Percentiles rank a stretch among this genome's conserved stretches.
These are phyloP conservation scores for Cryptomyrus ogoouensis DNA, from an alignment of 2,113 vertebrate species.

Conservation along the genomic window DNA sequence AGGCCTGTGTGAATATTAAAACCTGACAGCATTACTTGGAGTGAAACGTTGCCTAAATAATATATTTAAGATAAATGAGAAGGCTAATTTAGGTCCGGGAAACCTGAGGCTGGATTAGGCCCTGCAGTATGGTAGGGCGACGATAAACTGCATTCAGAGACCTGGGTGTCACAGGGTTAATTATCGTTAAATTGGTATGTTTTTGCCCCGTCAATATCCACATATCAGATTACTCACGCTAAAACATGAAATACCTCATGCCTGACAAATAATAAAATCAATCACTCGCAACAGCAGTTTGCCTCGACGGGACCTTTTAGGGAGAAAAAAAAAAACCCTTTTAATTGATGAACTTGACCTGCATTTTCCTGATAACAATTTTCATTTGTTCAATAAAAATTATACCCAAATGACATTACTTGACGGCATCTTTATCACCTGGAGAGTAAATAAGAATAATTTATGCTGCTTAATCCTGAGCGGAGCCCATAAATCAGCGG, in stretches of 20 bases:
- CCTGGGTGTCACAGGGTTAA: constrained; percentile 35
- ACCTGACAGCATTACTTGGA: not conserved
- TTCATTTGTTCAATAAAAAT: constrained; percentile 73
- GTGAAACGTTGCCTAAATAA: not conserved
- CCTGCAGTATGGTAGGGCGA: not conserved
- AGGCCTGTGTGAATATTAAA: not conserved
- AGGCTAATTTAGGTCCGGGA: not conserved
- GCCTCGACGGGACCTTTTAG: constrained; percentile 48
- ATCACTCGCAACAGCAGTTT: constrained; percentile 59
- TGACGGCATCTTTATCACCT: constrained; percentile 71
- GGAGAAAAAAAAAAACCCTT: constrained; percentile 47
- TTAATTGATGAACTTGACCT: constrained; percentile 74
- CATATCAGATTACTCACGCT: constrained; percentile 57
- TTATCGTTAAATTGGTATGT: constrained; percentile 27
- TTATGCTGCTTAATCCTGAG: constrained; percentile 69
- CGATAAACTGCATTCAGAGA: constrained; percentile 36
- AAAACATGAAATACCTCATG: constrained; percentile 58
- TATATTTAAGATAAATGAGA: constrained; percentile 5
- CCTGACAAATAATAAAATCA: constrained; percentile 69
- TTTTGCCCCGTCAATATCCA: constrained; percentile 59
- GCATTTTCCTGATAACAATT: constrained; percentile 69
- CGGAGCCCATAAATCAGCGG: constrained; percentile 61
- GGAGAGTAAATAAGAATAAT: constrained; percentile 73
- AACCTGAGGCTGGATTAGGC: not conserved
- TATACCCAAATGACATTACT: constrained; percentile 70